phyloP scores from a whole-genome alignment of 1,140 invertebrate species.

The Rhagoletis pomonella region DNA sequence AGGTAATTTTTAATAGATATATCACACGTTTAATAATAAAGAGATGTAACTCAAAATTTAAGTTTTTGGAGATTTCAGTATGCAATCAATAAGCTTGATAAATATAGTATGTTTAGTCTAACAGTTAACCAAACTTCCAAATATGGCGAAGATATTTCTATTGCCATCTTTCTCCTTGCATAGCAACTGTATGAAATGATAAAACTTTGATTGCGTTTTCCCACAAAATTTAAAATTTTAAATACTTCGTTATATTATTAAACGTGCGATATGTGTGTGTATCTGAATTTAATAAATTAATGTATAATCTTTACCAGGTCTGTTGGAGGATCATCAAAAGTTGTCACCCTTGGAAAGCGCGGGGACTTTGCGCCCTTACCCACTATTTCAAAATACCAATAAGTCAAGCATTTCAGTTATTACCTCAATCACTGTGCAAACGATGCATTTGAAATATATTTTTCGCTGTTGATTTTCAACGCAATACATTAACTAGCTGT shows the following conservation, averaged over 20 bases:
- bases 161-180: too few species aligned
- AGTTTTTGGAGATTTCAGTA: neutral
- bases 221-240: too few species aligned
- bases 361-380: constrained; percentile 54
- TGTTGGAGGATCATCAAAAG: constrained; percentile 53
- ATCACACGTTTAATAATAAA: neutral
- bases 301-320: constrained; percentile 46
- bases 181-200: too few species aligned
- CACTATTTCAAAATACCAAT: constrained; percentile 56
- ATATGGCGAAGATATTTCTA: too few species aligned
- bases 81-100: too few species aligned
- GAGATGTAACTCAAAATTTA: neutral
- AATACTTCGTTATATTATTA: too few species aligned
- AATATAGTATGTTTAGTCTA: too few species aligned
- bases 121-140: too few species aligned
- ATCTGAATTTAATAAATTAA: neutral
- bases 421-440: neutral
- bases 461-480: constrained; percentile 8
- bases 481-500: neutral
- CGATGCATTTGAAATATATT: constrained; percentile 44
- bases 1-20: constrained; percentile 60
- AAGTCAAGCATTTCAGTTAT: neutral
- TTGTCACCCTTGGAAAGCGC: neutral
- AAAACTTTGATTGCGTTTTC: too few species aligned
- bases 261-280: too few species aligned